Evolutionary conservation across 2,888 invertebrate species (phyloP).

Genomic region (Acronicta alni): DNA sequence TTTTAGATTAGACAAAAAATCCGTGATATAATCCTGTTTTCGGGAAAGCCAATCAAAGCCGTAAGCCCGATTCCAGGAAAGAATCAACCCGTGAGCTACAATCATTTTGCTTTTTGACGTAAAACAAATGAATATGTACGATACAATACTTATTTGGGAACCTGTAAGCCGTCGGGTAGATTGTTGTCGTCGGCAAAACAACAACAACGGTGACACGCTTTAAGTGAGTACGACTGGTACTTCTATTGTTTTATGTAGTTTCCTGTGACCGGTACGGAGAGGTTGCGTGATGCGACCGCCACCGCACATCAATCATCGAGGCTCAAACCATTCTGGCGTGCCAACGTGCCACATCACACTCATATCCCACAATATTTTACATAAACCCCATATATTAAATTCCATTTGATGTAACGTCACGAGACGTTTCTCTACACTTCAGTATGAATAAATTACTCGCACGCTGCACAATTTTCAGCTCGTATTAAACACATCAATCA

Average conservation of each 20-base stretch:
- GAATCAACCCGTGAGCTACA: too few species aligned
- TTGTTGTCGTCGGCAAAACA: not conserved
- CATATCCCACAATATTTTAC: slow-evolving; percentile 57
- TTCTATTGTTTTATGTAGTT: slow-evolving; percentile 12
- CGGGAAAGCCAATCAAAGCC: too few species aligned
- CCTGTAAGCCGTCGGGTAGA: not conserved
- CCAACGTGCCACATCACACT: slow-evolving; percentile 41
- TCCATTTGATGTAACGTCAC: slow-evolving; percentile 66
- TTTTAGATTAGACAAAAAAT: too few species aligned
- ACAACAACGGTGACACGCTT: too few species aligned
- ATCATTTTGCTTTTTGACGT: too few species aligned
- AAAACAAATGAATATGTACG: too few species aligned
- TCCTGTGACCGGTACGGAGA: slow-evolving; percentile 14
- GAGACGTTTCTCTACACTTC: slow-evolving; percentile 65
- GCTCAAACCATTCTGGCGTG: slow-evolving; percentile 38
- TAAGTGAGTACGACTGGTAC: too few species aligned
- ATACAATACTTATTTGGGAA: too few species aligned
- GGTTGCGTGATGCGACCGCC: slow-evolving; percentile 42
- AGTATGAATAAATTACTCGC: slow-evolving; percentile 72
- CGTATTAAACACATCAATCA: slow-evolving; percentile 70
- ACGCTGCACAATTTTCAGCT: slow-evolving; percentile 65
- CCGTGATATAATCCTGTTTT: too few species aligned
- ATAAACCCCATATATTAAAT: slow-evolving; percentile 78
- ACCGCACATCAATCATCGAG: slow-evolving; percentile 53
- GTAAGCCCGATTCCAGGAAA: too few species aligned